Percentiles rank a stretch among this genome's conserved stretches.
phyloP scores from a whole-genome alignment of 2,113 vertebrate species.

The Butorides virescens region DNA sequence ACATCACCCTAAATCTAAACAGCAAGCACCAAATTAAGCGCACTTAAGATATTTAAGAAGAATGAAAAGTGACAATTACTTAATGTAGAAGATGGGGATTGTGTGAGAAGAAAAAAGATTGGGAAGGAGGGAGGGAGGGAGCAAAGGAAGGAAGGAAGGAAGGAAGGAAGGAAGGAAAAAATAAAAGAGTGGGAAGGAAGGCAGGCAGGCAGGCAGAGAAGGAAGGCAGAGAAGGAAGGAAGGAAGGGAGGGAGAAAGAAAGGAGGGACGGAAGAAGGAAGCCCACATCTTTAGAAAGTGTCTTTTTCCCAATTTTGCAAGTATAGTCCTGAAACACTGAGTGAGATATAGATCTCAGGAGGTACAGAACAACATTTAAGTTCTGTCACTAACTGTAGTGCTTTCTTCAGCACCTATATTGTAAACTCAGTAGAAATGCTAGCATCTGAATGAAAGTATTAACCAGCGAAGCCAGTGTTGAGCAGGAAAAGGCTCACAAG shows the following conservation, averaged over 20 bases:
- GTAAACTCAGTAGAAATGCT: background rate
- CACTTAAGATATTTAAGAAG: background rate
- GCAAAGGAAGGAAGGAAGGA: too few species aligned
- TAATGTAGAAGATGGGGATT: background rate
- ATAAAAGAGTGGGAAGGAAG: too few species aligned
- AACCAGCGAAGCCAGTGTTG: background rate
- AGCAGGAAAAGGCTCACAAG: background rate
- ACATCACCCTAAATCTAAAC: background rate
- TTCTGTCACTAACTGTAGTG: background rate
- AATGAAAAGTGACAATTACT: background rate
- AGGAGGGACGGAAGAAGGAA: too few species aligned
- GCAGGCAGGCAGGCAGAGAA: too few species aligned
- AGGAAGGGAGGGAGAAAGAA: fast-evolving
- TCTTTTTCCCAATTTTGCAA: background rate
- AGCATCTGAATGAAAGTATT: background rate
- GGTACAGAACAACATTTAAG: background rate
- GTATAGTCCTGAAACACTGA: background rate
- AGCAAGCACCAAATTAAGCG: background rate
- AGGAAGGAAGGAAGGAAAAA: too few species aligned
- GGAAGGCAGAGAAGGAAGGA: fast-evolving
- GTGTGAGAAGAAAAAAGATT: background rate
- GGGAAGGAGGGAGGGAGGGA: too few species aligned
- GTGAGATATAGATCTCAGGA: background rate
- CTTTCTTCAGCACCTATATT: background rate
- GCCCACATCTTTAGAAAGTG: background rate